Percentiles rank a stretch among this genome's conserved stretches.
Evolutionary conservation across 2,113 vertebrate genomes (phyloP).

Genomic region (Sitta europaea): DNA sequence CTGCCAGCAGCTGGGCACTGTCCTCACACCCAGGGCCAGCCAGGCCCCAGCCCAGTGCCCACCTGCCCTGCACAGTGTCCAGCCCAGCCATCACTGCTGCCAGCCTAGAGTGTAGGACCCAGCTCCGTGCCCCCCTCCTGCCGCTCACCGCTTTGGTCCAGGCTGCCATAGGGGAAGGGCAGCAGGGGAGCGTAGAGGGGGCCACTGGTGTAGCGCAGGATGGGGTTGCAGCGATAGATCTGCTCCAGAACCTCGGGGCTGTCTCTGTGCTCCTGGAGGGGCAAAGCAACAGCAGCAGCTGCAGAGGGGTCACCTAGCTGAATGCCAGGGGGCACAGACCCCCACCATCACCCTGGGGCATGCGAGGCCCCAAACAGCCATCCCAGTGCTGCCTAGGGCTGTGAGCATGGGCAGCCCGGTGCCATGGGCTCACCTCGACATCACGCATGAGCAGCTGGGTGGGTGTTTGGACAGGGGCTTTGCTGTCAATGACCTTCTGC

Average conservation of each 20-base stretch:
- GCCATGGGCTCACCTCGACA: constrained; percentile 77
- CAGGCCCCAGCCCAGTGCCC: neutral
- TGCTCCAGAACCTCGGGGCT: constrained; percentile 90
- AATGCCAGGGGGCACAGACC: neutral
- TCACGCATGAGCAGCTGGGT: constrained; percentile 93
- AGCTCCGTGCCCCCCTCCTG: neutral
- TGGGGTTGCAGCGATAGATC: constrained; percentile 91
- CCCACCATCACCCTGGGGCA: accelerated
- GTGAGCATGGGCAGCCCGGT: accelerated
- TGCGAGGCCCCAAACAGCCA: accelerated
- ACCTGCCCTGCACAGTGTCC: accelerated
- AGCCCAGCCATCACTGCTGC: accelerated
- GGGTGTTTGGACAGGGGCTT: constrained; percentile 90
- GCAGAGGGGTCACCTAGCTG: neutral
- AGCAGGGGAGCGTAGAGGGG: constrained; percentile 91
- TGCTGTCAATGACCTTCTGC: constrained; percentile 91
- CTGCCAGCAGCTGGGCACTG: neutral
- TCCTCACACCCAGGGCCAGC: accelerated
- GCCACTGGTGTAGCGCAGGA: constrained; percentile 89
- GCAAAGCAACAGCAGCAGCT: neutral
- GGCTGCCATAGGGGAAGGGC: constrained; percentile 87
- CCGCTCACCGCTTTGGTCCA: constrained; percentile 84
- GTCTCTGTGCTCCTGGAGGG: constrained; percentile 83
- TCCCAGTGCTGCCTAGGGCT: accelerated
- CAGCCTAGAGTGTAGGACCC: accelerated